Conservation (phyloP, 1,140 invertebrate genomes). For the Lethrus apterus region DNA sequence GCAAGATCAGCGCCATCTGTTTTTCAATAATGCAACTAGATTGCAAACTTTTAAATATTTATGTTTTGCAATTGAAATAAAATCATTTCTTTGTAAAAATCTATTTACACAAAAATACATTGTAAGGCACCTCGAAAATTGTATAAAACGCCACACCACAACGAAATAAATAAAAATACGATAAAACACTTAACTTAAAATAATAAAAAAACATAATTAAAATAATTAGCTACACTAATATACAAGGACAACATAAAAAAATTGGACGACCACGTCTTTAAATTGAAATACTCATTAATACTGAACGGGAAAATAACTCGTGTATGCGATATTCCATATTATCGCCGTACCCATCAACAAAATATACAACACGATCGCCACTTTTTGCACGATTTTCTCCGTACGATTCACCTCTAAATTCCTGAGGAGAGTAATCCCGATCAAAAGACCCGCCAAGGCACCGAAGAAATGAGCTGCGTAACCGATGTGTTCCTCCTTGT, state of each 20-base stretch:
- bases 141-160: too few relatives aligned
- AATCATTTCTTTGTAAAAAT: background rate
- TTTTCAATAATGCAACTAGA: background rate
- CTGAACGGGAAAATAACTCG: conserved; percentile 21
- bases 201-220: background rate
- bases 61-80: background rate
- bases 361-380: conserved; percentile 65
- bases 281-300: background rate
- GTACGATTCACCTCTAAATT: conserved; percentile 79
- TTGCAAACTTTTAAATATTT: background rate
- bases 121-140: too few relatives aligned
- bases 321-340: conserved; percentile 24
- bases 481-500: conserved; percentile 59
- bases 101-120: background rate
- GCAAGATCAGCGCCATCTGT: background rate
- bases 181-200: background rate
- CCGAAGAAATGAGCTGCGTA: conserved; percentile 85
- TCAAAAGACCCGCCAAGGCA: conserved; percentile 67
- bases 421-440: conserved; percentile 79
- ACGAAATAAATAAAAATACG: too few relatives aligned
- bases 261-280: background rate
- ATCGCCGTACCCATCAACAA: conserved; percentile 56
- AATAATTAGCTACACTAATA: too few relatives aligned
- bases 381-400: conserved; percentile 74
- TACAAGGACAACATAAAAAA: too few relatives aligned